Conservation (phyloP, 2,888 invertebrate species). For the Mechanitis messenoides region DNA sequence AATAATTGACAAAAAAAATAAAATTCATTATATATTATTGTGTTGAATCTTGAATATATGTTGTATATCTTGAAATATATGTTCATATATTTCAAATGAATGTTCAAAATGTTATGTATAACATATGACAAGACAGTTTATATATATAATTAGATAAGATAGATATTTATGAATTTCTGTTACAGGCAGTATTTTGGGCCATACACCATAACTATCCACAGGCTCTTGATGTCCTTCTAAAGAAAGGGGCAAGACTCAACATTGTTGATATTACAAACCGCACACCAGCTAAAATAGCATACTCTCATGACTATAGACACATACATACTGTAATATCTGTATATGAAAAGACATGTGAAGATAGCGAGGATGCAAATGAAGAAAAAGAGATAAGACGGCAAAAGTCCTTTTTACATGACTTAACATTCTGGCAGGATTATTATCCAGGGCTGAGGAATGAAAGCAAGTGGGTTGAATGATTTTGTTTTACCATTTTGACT, state of each 20-base stretch:
- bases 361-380: constrained; percentile 37
- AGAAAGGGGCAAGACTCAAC: constrained; percentile 66
- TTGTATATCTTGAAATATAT: too few species aligned
- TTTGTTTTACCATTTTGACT: constrained; percentile 6
- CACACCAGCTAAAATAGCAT: constrained; percentile 73
- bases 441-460: constrained; percentile 64
- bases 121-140: too few species aligned
- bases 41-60: too few species aligned
- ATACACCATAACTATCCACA: constrained; percentile 73
- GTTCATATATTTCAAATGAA: too few species aligned
- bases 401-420: constrained; percentile 24
- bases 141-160: too few species aligned
- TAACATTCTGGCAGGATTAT: constrained; percentile 67
- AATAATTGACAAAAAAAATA: too few species aligned
- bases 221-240: constrained; percentile 72
- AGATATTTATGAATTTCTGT: not conserved
- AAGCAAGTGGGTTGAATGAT: constrained; percentile 45
- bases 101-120: too few species aligned
- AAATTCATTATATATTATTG: too few species aligned
- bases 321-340: constrained; percentile 64
- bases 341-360: constrained; percentile 44
- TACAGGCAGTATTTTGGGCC: constrained; percentile 80
- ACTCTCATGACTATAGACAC: constrained; percentile 64
- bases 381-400: constrained; percentile 28
- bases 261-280: constrained; percentile 71